Conservation (phyloP, 2,113 vertebrate species). For the Alexandromys fortis region DNA sequence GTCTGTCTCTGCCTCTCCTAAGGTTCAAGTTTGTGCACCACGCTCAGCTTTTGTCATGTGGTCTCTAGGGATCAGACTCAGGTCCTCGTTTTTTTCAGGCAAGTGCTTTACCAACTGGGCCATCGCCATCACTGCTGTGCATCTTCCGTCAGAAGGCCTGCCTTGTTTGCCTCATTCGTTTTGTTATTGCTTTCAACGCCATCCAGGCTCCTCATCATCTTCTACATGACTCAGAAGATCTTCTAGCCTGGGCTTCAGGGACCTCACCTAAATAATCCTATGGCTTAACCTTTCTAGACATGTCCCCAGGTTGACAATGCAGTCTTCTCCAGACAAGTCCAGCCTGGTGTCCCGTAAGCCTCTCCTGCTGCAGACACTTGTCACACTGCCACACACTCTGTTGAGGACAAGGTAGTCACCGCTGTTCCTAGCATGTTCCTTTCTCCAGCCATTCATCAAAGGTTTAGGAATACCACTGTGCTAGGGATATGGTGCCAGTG, state of each 20-base stretch:
- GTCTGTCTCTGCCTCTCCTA: not conserved
- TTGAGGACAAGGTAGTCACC: not conserved
- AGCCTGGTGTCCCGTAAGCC: not conserved
- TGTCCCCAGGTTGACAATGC: not conserved
- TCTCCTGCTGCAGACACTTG: not conserved
- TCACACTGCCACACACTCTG: not conserved
- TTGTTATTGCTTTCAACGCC: not conserved
- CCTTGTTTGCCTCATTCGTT: not conserved
- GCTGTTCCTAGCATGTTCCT: not conserved
- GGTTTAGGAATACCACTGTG: not conserved
- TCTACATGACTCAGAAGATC: not conserved
- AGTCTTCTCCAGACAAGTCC: not conserved
- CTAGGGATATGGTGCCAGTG: not conserved
- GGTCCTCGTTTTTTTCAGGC: not conserved
- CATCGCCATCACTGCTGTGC: not conserved
- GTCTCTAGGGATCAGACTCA: not conserved
- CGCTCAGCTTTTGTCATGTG: not conserved
- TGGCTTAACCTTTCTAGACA: not conserved
- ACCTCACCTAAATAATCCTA: not conserved
- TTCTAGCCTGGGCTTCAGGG: not conserved
- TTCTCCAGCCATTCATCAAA: not conserved
- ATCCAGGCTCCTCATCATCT: not conserved
- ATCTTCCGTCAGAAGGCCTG: not conserved
- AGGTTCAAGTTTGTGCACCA: no score
- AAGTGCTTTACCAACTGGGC: not conserved